These are phyloP conservation scores for Latheticus oryzae DNA, from an alignment of 2,888 invertebrate species.

Conservation along the genomic window DNA sequence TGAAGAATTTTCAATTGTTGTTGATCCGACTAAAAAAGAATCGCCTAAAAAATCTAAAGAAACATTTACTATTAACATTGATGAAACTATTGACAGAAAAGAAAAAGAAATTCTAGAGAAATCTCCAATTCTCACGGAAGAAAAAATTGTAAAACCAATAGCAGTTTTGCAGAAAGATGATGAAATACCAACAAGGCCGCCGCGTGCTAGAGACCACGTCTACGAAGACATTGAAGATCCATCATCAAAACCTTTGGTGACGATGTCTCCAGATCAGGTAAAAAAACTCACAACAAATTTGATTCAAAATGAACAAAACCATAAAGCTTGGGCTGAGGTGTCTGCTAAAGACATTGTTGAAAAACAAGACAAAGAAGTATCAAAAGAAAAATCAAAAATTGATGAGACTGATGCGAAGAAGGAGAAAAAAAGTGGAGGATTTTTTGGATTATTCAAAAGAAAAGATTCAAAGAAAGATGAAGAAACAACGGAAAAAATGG, in stretches of 20 bases:
- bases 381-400: constrained; percentile 52
- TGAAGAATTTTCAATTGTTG: constrained; percentile 59
- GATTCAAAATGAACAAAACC: constrained; percentile 59
- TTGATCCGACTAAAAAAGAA: constrained; percentile 56
- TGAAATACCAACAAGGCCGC: constrained; percentile 49
- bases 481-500: constrained; percentile 1
- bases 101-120: constrained; percentile 55
- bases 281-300: constrained; percentile 51
- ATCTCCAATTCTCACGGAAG: constrained; percentile 54
- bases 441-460: constrained; percentile 40
- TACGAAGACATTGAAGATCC: constrained; percentile 57
- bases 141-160: constrained; percentile 51
- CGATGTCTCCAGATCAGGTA: constrained; percentile 44
- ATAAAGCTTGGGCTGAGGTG: constrained; percentile 56
- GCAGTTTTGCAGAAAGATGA: constrained; percentile 43
- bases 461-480: constrained; percentile 36
- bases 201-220: constrained; percentile 52
- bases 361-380: constrained; percentile 60
- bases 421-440: constrained; percentile 40
- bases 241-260: too few species aligned
- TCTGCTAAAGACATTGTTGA: constrained; percentile 56
- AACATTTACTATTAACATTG: constrained; percentile 56
- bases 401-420: constrained; percentile 43
- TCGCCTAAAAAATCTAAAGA: constrained; percentile 57
- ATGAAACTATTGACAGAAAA: constrained; percentile 53